Conservation (phyloP, 2,797 vertebrate genomes). For the Podarcis siculus region DNA sequence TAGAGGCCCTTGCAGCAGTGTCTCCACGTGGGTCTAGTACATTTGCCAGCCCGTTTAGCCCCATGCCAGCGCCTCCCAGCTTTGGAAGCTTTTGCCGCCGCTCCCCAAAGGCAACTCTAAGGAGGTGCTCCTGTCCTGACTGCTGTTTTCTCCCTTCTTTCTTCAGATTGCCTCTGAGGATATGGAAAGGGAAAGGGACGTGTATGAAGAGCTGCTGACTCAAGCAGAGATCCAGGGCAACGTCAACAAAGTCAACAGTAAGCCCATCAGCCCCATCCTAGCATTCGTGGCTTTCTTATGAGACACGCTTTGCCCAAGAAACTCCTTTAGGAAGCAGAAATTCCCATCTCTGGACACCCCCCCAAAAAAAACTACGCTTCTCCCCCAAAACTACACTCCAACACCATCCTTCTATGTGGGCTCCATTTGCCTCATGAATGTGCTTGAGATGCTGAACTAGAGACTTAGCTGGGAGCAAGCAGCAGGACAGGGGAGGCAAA, state of each 20-base stretch:
- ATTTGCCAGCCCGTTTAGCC: neutral
- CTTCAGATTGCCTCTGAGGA: slow-evolving; percentile 86
- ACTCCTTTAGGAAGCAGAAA: neutral
- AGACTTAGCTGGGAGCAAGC: neutral
- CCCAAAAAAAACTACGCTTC: too few relatives aligned
- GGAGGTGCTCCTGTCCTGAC: neutral
- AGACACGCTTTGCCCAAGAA: neutral
- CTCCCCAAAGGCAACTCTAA: neutral
- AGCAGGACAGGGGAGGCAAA: neutral
- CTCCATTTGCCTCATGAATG: neutral
- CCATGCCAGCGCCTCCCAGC: too few relatives aligned
- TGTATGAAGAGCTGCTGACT: slow-evolving; percentile 96
- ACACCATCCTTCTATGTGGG: neutral
- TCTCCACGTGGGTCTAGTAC: neutral
- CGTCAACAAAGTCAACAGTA: slow-evolving; percentile 94
- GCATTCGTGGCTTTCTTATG: neutral
- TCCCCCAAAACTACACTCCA: neutral
- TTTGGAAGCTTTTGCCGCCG: neutral
- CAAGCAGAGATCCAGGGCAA: slow-evolving; percentile 99
- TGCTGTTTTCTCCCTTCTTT: neutral
- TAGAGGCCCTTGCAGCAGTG: neutral
- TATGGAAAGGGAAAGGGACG: slow-evolving; percentile 87
- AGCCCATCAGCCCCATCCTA: slow-evolving; percentile 45
- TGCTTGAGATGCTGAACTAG: neutral
- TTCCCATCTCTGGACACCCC: neutral